Conservation (phyloP, 1,140 invertebrate species). For the Anoplolepis gracilipes region DNA sequence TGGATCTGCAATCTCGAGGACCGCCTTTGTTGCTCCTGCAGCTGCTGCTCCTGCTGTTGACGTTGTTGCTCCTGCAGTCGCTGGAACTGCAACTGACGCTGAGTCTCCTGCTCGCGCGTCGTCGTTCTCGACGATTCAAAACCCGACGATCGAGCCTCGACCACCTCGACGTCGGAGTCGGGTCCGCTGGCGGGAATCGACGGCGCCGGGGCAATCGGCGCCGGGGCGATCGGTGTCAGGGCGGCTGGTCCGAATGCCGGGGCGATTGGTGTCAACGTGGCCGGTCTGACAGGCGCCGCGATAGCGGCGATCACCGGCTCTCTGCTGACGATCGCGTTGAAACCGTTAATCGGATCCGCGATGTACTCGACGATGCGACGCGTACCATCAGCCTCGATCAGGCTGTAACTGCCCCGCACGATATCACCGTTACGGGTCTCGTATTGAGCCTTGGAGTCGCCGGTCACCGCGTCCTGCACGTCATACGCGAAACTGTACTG, state of each 20-base stretch:
- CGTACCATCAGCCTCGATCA: conserved; percentile 88
- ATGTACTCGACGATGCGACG: conserved; percentile 91
- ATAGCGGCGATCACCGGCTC: conserved; percentile 84
- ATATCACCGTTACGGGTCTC: conserved; percentile 88
- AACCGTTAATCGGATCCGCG: conserved; percentile 90
- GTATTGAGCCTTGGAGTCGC: conserved; percentile 88
- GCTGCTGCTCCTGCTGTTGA: conserved; percentile 40
- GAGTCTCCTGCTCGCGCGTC: conserved; percentile 48
- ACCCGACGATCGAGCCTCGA: conserved; percentile 77
- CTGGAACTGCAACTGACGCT: conserved; percentile 47
- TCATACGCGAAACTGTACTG: conserved; percentile 83
- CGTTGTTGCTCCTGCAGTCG: conserved; percentile 49
- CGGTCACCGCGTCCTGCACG: conserved; percentile 85
- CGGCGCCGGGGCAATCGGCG: conserved; percentile 60
- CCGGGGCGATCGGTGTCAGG: conserved; percentile 62
- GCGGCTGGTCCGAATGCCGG: conserved; percentile 54
- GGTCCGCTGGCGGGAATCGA: conserved; percentile 79
- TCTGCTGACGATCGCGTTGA: conserved; percentile 89
- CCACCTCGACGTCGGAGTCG: conserved; percentile 83
- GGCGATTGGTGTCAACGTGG: conserved; percentile 71
- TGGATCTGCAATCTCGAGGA: conserved; percentile 42
- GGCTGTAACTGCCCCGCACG: conserved; percentile 87
- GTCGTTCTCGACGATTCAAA: conserved; percentile 44
- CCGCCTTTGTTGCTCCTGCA: conserved; percentile 37
- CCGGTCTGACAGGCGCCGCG: conserved; percentile 74